Evolutionary conservation across 1,140 invertebrate genomes (phyloP), one percentile per base, ranked within the genome.

Genomic region (Drosophila neocordata): DNA sequence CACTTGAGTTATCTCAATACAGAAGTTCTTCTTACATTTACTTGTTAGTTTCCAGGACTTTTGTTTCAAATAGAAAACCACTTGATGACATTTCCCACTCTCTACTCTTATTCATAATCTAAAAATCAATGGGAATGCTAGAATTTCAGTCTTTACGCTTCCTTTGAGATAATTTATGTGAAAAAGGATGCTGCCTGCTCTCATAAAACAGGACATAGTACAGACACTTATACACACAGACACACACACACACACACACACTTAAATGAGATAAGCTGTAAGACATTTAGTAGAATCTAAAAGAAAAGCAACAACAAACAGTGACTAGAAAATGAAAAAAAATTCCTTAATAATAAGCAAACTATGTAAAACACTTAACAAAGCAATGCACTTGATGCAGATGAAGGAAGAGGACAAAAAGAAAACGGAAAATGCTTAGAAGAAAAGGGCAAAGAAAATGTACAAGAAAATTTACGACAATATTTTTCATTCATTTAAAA

Each of bases 401-500:
- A 70, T 57, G 53, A n/a, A n/a, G 64, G 59, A 20, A 20, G 27
- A 53, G 38, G 34, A 48, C 15, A 15, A 13, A 48, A 48, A 48
- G 41, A 8, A 48, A 18, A 9, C 8, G 41, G 6, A 15, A 48
- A 48, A 48, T 20, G 18, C 15, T 9, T 0, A 37, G 24, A 8
- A 7, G 41, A 38, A 24, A 24, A 34, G 62, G 56, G 60, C 20
- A 59, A 53, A 68, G 65, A 81, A 56, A 69, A 82, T 77, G 73
- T 55, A 76, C 65, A 69, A 60, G 52, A 77, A 88, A 48, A 79
- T 88, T 79, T 83, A 88, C 79, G 84, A 79, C 84, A 89, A 83
- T 77, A 79, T 77, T 88, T 88, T 87, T 83, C 83, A 88, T 88
- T 88, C 83, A 88, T 88, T 88, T 88, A 88, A 88, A 88, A 88